phyloP scores from a whole-genome alignment of 2,888 invertebrate species.

The Frankliniella fusca region DNA sequence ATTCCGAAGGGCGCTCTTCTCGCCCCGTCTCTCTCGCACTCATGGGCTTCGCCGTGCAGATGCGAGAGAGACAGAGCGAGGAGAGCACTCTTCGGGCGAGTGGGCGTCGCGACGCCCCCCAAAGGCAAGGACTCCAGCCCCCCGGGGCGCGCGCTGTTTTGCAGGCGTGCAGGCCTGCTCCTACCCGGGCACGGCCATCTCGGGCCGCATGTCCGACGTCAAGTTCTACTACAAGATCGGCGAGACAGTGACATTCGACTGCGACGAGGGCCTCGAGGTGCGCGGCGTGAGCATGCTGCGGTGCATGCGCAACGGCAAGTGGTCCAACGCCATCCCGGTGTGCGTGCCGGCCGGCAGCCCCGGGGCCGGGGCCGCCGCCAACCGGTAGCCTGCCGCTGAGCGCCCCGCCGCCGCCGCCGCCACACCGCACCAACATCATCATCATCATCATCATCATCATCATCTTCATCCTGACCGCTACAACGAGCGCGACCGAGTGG shows the following conservation, averaged over 20 bases:
- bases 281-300: slow-evolving; percentile 73
- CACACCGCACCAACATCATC: no score
- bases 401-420: background rate
- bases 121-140: no score
- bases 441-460: no score
- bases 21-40: no score
- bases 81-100: no score
- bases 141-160: slow-evolving; percentile 31
- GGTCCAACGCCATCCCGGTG: slow-evolving; percentile 79
- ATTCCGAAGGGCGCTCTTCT: no score
- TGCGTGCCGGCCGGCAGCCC: slow-evolving; percentile 49
- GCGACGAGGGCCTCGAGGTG: slow-evolving; percentile 69
- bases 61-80: no score
- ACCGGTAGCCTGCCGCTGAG: background rate
- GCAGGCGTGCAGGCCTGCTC: slow-evolving; percentile 75
- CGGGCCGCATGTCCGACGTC: slow-evolving; percentile 78
- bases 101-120: no score
- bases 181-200: slow-evolving; percentile 81
- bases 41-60: no score
- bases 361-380: no score
- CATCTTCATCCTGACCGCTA: no score
- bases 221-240: slow-evolving; percentile 85
- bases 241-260: slow-evolving; percentile 78
- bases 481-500: no score
- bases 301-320: slow-evolving; percentile 77